Base-by-base conservation (phyloP, 1,140 invertebrate genomes). In the Papilio helenus region DNA sequence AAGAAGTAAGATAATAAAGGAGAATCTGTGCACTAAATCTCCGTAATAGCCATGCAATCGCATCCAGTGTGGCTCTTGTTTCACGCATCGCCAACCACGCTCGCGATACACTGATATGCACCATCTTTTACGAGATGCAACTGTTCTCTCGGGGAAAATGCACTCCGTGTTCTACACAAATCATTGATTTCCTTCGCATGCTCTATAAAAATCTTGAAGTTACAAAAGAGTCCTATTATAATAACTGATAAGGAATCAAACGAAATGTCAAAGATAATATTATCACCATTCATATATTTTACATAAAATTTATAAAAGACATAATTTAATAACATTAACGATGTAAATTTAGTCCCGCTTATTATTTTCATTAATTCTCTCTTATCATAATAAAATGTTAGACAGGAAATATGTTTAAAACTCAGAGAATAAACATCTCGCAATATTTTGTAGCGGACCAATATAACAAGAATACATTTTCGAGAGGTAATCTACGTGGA, bases 21-120 rank as follows among this genome's bases (percentile, higher is more conserved):
- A 83, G 85, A 91, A 90, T 91, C 82, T 82, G 80, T 82, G 88
- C 86, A 92, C 81, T 93, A 90, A 91, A 91, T 91, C 88, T 91
- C 83, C 78, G 84, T 85, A 87, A 88, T 89, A 89, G 89, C 87
- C 83, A 81, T 84, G 88, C 88, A 88, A 89, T 91, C 85, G 88
- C 85, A 89, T 87, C 83, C 83, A 79, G 83, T 88, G 88, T 82
- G 84, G 84, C 87, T 88, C 86, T 91, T 89, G 88, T 91, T 92
- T 91, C 86, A 91, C 88, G 90, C 86, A 88, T 85, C 88, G 87
- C 84, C 86, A 89, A 84, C 82, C 77, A 83, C 85, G 86, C 76
- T 81, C 84, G 87, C 84, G 82, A 81, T 86, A 85, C 80, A 85
- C 88, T 87, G 89, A 89, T 85, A 84, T 77, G 34, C 29, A 42